These are phyloP conservation scores for Gymnodraco acuticeps DNA, from an alignment of 2,797 vertebrate species.

Conservation along the genomic window DNA sequence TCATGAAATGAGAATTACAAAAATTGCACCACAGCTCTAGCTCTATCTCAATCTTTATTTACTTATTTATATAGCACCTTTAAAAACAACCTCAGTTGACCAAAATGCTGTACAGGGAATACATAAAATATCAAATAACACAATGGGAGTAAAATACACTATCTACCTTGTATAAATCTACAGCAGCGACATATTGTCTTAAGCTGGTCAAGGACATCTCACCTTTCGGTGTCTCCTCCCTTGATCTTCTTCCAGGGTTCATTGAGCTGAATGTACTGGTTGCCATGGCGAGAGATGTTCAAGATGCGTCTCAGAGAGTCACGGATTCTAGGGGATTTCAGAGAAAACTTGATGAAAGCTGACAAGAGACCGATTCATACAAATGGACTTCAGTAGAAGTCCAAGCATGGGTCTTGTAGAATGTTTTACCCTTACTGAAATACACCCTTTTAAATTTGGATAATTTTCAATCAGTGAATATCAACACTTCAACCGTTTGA, in stretches of 20 bases:
- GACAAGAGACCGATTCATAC: not conserved
- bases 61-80: too few relatives aligned
- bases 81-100: too few relatives aligned
- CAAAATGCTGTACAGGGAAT: too few relatives aligned
- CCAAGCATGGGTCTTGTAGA: not conserved
- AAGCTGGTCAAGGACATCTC: conserved; percentile 30
- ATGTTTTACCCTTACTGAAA: not conserved
- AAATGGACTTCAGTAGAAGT: not conserved
- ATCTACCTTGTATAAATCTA: not conserved
- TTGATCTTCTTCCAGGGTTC: conserved; percentile 98
- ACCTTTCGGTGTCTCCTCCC: conserved; percentile 89
- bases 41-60: too few relatives aligned
- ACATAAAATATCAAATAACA: too few relatives aligned
- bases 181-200: not conserved
- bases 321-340: conserved; percentile 86
- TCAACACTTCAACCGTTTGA: not conserved
- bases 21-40: too few relatives aligned
- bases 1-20: not conserved
- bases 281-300: conserved; percentile 95
- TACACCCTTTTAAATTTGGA: not conserved
- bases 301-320: conserved; percentile 94
- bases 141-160: too few relatives aligned
- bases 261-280: conserved; percentile 97
- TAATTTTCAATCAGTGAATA: not conserved
- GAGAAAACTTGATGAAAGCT: not conserved